These are phyloP conservation scores for Temnothorax rugatulus DNA, from an alignment of 2,888 invertebrate genomes.

Conservation along the genomic window DNA sequence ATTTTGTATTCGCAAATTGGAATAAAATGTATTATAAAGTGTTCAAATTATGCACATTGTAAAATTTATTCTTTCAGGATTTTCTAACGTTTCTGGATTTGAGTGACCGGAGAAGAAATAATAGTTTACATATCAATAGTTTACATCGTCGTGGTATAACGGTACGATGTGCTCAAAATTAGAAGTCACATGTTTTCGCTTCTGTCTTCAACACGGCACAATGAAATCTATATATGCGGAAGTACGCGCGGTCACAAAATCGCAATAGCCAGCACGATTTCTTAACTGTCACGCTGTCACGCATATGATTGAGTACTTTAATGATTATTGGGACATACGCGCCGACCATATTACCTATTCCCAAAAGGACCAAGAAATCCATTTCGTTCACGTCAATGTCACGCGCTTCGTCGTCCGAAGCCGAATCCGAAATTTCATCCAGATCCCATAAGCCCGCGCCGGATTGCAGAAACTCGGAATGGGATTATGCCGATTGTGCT, in stretches of 20 bases:
- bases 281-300: no score
- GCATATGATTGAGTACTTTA: no score
- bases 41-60: neutral
- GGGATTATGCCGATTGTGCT: constrained; percentile 43
- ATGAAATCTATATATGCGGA: no score
- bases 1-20: neutral
- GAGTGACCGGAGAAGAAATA: neutral
- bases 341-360: neutral
- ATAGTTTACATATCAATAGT: no score
- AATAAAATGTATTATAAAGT: neutral
- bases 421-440: constrained; percentile 44
- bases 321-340: no score
- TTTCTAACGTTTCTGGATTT: neutral
- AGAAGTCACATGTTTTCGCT: no score
- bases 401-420: neutral
- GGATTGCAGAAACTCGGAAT: constrained; percentile 30
- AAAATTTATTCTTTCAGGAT: neutral
- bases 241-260: no score
- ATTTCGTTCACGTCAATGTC: neutral
- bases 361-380: neutral
- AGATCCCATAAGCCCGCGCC: constrained; percentile 40
- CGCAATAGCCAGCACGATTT: no score
- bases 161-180: no score
- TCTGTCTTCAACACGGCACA: no score
- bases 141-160: no score